These are phyloP conservation scores for Cheirogaleus major DNA, from an alignment of 2,797 vertebrate genomes.

Conservation along the genomic window DNA sequence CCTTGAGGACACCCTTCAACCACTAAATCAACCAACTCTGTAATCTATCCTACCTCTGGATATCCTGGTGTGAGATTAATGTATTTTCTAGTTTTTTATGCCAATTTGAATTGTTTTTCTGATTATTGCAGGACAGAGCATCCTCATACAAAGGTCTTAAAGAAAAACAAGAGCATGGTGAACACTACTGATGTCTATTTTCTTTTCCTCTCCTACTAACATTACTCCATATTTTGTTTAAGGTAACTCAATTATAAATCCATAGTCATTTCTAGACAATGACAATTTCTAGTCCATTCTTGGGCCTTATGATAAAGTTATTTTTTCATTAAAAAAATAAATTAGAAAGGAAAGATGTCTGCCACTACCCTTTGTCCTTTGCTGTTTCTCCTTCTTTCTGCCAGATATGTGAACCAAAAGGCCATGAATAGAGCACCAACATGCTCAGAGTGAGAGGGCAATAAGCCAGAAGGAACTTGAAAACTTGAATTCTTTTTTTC, in stretches of 20 bases:
- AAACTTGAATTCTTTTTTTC: neutral
- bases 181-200: neutral
- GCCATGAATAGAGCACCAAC: neutral
- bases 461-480: neutral
- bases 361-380: neutral
- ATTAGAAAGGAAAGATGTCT: neutral
- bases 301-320: neutral
- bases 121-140: neutral
- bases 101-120: neutral
- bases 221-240: neutral
- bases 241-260: neutral
- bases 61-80: neutral
- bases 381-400: neutral
- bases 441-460: neutral
- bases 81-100: slow-evolving; percentile 16
- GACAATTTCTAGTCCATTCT: neutral
- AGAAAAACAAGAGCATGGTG: neutral
- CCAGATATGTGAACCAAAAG: neutral
- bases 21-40: neutral
- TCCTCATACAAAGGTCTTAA: neutral
- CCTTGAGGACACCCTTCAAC: neutral
- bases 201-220: neutral
- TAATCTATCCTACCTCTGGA: neutral
- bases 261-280: neutral
- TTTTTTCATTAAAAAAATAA: neutral